Evolutionary conservation across 1,140 invertebrate species (phyloP), one percentile per base, ranked within the genome.

Genomic region (Yoshiicerus persimilis): DNA sequence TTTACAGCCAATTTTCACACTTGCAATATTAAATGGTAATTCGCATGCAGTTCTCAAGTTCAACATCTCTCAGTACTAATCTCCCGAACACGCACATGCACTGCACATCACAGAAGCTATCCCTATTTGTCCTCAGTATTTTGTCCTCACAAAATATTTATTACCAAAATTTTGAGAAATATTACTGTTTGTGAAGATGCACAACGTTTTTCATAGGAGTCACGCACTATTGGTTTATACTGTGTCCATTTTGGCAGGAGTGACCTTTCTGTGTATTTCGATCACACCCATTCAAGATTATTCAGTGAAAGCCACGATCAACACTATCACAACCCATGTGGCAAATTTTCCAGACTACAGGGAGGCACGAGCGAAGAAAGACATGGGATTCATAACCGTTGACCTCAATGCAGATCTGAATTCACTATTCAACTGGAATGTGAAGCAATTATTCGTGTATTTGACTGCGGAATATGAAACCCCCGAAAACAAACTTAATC

Each of bases 391-490:
- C 92, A 93, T 99, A 62, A 98, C 97, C 41, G 99, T 99, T 93
- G 96, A 99, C 94, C 93, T 99, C 70, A 95, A 98, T 92, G 97
- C 97, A 91, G 96, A 98, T 95, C 94, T 99, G 32, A 96, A 95
- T 62, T 94, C 95, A 90, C 93, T 99, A 20, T 99, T 99, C 93
- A 99, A 99, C 92, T 99, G 99, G 99, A 99, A 99, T 94, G 98
- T 99, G 0, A 99, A 99, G 92, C 97, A 99, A 92, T 93, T 99
- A 88, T 99, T 99, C 92, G 92, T 99, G 5, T 99, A 98, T 92
- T 93, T 99, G 9, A 98, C 97, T 83, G 99, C 99, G 23, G 98
- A 99, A 93, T 99, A 99, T 93, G 93, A 95, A 90, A 99, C 98
- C 32, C 92, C 94, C 64, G 95, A 95, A 89, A 99, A 99, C 94